Conservation (phyloP, 2,797 vertebrate genomes). For the Anabas testudineus region DNA sequence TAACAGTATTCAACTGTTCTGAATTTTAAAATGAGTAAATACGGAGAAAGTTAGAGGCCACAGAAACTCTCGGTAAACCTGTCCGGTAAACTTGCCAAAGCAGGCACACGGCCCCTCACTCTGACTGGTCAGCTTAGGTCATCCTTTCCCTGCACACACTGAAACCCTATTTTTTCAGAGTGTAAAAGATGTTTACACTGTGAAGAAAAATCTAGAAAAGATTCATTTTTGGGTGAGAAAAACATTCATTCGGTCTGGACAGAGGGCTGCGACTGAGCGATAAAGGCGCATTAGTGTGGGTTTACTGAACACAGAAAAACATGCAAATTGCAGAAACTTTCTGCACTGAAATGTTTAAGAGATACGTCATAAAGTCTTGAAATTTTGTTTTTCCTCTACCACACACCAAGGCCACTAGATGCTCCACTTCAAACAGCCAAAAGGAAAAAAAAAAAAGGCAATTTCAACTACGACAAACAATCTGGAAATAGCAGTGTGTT, state of each 20-base stretch:
- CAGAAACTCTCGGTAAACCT: not conserved
- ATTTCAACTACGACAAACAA: constrained; percentile 36
- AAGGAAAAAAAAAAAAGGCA: constrained; percentile 13
- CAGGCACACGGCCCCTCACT: not conserved
- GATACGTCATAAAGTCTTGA: too few species aligned
- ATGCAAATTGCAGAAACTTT: not conserved
- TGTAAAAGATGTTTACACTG: too few species aligned
- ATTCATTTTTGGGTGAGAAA: not conserved
- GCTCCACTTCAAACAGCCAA: constrained; percentile 5
- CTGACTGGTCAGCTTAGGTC: not conserved
- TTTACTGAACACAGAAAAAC: not conserved
- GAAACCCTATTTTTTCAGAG: too few species aligned
- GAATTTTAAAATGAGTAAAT: not conserved
- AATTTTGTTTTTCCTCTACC: not conserved
- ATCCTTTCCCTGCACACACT: not conserved
- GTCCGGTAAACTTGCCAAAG: not conserved
- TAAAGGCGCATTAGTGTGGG: not conserved
- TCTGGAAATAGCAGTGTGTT: constrained; percentile 53
- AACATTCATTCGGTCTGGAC: not conserved
- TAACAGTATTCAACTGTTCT: not conserved
- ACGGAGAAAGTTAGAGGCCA: not conserved
- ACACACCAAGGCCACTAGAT: not conserved
- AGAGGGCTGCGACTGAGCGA: not conserved
- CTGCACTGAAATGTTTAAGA: too few species aligned
- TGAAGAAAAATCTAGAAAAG: not conserved